Base-by-base conservation (phyloP, 2,797 vertebrate genomes). In the Paratrypauchen microcephalus region DNA sequence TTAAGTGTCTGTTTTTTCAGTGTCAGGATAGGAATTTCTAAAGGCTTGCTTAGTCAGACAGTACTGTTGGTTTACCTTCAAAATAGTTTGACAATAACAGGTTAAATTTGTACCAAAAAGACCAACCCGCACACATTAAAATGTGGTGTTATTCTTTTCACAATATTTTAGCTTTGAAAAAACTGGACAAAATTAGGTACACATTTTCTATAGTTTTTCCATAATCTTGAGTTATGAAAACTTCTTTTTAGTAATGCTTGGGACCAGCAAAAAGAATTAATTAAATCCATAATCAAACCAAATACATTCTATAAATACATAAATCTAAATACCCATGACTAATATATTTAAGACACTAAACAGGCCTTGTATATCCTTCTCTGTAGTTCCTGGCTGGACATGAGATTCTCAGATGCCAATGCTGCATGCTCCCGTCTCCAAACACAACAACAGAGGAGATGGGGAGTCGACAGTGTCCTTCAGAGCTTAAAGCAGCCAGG, bases 401-500 rank as follows among this genome's bases (percentile, higher is more conserved):
- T 41, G 48, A 15, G 48, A 65, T 41, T 5, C 28, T 4, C 70
- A 76, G 36, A 58, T 67, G n/a, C 26, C 59, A 54, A 55, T 36
- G 50, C 62, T 57, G 24, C 55, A 57, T 28, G 55, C 55, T 70
- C 39, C 19, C 13, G 24, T 12, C 48, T 74, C 36, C 62, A 65
- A 79, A 77, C 52, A 59, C 39, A 48, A 45, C 55, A 60, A 50
- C 19, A 21, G 66, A 32, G 68, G 68, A 79, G 58, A 50, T 0
- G 41, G 60, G 52, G 54, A 63, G 64, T 75, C 32, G 72, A 68
- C 39, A 0, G 67, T 23, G 54, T 82, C 76, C 79, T 75, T 81
- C 78, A 74, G 70, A 24, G 0, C 68, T 50, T 19, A 3, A 54
- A 66, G 81, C 80, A 78, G 68, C 71, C 75, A 83, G 79, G 75